Evolutionary conservation across 2,888 invertebrate genomes (phyloP).

Genomic region (Choristoneura rosaceana): DNA sequence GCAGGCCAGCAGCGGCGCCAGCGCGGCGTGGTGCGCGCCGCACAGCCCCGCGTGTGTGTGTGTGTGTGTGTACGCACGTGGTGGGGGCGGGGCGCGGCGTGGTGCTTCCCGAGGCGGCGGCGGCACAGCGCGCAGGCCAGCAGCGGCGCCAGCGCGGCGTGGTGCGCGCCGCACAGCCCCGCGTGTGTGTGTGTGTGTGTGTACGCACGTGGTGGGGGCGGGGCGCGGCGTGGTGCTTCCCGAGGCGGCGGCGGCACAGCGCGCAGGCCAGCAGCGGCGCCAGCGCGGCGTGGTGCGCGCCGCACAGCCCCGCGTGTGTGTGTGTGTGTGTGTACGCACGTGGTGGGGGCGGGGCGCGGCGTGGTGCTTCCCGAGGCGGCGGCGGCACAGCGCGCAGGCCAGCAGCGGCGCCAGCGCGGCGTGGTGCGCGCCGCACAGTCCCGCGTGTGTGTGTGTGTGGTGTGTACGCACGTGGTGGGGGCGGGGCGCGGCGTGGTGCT

Average conservation of each 20-base stretch:
- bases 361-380: constrained; percentile 91
- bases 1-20: too few species aligned
- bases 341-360: constrained; percentile 89
- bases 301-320: constrained; percentile 85
- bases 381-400: constrained; percentile 91
- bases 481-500: constrained; percentile 91
- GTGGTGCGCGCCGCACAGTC: constrained; percentile 90
- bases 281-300: constrained; percentile 88
- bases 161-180: too few species aligned
- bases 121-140: too few species aligned
- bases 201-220: constrained; percentile 84
- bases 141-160: too few species aligned
- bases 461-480: constrained; percentile 79
- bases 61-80: too few species aligned
- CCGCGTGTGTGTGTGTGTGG: constrained; percentile 79
- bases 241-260: constrained; percentile 90
- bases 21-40: too few species aligned
- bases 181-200: not conserved
- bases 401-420: constrained; percentile 89
- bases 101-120: too few species aligned
- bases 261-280: constrained; percentile 91
- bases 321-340: constrained; percentile 51
- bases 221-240: constrained; percentile 91
- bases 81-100: too few species aligned
- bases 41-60: too few species aligned